Percentiles rank a stretch among this genome's conserved stretches.
phyloP scores from a whole-genome alignment of 2,888 invertebrate genomes.

The Agonopterix arenella region DNA sequence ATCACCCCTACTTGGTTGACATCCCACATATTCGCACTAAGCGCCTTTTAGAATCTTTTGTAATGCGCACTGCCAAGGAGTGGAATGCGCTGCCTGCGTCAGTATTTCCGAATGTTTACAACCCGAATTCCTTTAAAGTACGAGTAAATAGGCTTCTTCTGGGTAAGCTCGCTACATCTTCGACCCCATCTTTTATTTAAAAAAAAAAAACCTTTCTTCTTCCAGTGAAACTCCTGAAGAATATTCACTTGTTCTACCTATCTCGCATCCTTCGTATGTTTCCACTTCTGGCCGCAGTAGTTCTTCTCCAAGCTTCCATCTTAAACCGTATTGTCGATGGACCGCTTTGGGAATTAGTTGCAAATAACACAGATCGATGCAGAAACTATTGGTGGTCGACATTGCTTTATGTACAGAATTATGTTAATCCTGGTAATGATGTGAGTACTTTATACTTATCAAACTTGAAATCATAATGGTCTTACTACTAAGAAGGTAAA shows the following conservation, averaged over 20 bases:
- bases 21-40: too few species aligned
- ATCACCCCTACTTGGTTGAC: too few species aligned
- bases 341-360: conserved; percentile 53
- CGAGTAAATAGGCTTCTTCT: too few species aligned
- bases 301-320: conserved; percentile 42
- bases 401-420: conserved; percentile 69
- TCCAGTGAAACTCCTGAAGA: conserved; percentile 35
- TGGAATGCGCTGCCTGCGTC: too few species aligned
- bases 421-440: conserved; percentile 33
- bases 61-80: too few species aligned
- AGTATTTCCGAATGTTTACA: too few species aligned
- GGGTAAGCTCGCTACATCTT: too few species aligned
- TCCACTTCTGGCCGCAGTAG: conserved; percentile 37
- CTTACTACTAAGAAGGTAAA: too few species aligned
- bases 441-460: conserved; percentile 16
- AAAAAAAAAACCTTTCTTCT: background rate
- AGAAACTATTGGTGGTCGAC: conserved; percentile 64
- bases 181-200: too few species aligned
- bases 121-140: too few species aligned
- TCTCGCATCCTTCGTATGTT: conserved; percentile 44
- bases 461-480: too few species aligned
- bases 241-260: conserved; percentile 47
- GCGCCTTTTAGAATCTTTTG: too few species aligned
- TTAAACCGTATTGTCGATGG: conserved; percentile 38
- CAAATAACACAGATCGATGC: conserved; percentile 17